phyloP scores from a whole-genome alignment of 2,888 invertebrate genomes.

The Xiphydria camelus region DNA sequence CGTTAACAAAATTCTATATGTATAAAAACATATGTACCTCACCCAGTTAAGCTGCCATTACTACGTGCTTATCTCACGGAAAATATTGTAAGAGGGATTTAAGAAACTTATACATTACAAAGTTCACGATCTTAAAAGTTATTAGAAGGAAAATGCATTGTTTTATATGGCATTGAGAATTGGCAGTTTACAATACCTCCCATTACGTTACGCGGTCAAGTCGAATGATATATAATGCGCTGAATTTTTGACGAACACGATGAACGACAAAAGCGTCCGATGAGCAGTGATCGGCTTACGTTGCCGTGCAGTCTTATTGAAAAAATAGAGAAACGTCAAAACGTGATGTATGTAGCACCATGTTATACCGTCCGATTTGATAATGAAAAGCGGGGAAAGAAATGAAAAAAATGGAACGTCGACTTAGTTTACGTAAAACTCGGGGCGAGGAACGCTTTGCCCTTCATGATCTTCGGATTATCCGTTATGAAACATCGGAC shows the following conservation, averaged over 20 bases:
- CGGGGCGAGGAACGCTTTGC: conserved; percentile 19
- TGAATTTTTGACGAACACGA: conserved; percentile 6
- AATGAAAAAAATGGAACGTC: conserved; percentile 32
- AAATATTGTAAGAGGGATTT: conserved; percentile 7
- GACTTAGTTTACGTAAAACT: conserved; percentile 33
- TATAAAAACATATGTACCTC: conserved; percentile 30
- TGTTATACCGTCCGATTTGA: conserved; percentile 28
- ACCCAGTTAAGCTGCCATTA: conserved; percentile 42
- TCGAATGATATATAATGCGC: conserved; percentile 10
- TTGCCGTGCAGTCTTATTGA: conserved; percentile 51
- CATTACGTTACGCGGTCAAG: conserved; percentile 24
- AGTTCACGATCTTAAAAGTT: conserved; percentile 27
- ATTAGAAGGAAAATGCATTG: conserved; percentile 38
- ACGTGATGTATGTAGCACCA: conserved; percentile 40
- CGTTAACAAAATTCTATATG: conserved; percentile 13
- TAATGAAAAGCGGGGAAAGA: conserved; percentile 28
- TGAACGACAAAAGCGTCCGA: conserved; percentile 27
- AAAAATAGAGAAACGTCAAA: conserved; percentile 35
- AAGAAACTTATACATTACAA: background rate
- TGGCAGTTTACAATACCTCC: conserved; percentile 50
- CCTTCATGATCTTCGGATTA: conserved; percentile 14
- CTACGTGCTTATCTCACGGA: conserved; percentile 25
- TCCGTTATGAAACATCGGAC: conserved; percentile 41
- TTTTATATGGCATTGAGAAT: conserved; percentile 47
- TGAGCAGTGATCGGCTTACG: conserved; percentile 30